Evolutionary conservation across 2,888 invertebrate species (phyloP).

Genomic region (Phengaris alcon): DNA sequence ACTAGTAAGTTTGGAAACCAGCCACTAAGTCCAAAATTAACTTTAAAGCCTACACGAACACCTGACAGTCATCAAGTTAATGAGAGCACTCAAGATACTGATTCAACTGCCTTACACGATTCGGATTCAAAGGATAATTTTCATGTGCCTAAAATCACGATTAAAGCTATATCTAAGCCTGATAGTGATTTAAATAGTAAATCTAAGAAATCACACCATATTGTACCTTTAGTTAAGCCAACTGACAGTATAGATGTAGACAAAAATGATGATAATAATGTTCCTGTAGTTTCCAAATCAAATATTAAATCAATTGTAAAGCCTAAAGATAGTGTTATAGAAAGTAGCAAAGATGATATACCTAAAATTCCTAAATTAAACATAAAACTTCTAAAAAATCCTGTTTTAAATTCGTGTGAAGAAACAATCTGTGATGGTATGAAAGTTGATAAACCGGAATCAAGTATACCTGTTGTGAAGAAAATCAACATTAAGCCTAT

Average conservation of each 20-base stretch:
- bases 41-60: constrained; percentile 70
- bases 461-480: constrained; percentile 72
- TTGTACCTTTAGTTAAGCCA: constrained; percentile 72
- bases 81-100: constrained; percentile 42
- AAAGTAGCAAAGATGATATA: constrained; percentile 68
- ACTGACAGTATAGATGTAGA: constrained; percentile 55
- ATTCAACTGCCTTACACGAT: constrained; percentile 39
- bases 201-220: constrained; percentile 48
- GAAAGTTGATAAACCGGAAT: constrained; percentile 61
- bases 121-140: constrained; percentile 55
- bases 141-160: constrained; percentile 80
- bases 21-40: constrained; percentile 71
- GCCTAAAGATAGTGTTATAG: constrained; percentile 71
- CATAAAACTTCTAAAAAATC: constrained; percentile 76
- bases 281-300: constrained; percentile 77
- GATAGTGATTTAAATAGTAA: constrained; percentile 51
- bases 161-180: constrained; percentile 69
- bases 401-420: constrained; percentile 64
- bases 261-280: constrained; percentile 59
- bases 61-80: constrained; percentile 54
- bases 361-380: constrained; percentile 76
- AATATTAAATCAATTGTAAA: constrained; percentile 76
- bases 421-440: constrained; percentile 71
- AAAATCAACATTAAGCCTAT: constrained; percentile 79
- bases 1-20: constrained; percentile 58